phyloP scores from a whole-genome alignment of 1,140 invertebrate genomes.

The Adelges cooleyi region DNA sequence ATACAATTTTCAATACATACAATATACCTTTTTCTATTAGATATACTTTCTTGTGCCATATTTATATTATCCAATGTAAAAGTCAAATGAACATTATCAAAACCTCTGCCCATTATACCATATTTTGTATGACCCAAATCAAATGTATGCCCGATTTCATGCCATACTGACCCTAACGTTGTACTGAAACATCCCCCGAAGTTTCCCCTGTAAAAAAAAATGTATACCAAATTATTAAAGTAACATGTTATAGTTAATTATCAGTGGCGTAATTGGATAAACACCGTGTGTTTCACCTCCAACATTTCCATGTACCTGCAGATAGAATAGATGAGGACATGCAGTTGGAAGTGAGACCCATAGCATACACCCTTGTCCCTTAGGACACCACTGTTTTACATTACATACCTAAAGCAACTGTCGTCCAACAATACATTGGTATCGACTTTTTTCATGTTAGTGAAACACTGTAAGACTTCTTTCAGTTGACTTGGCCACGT shows the following conservation, averaged over 20 bases:
- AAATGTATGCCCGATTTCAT: slow-evolving; percentile 90
- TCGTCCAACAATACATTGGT: slow-evolving; percentile 67
- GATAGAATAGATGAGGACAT: too few relatives aligned
- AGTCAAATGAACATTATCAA: slow-evolving; percentile 73
- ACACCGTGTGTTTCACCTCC: too few relatives aligned
- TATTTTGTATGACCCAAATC: slow-evolving; percentile 80
- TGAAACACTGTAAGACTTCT: slow-evolving; percentile 52
- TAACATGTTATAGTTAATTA: too few relatives aligned
- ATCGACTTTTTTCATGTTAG: slow-evolving; percentile 52
- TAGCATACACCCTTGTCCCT: too few relatives aligned
- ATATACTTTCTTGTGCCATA: slow-evolving; percentile 34
- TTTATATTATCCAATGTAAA: slow-evolving; percentile 48
- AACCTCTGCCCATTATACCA: slow-evolving; percentile 89
- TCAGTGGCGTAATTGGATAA: too few relatives aligned
- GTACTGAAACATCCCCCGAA: slow-evolving; percentile 82
- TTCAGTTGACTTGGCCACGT: slow-evolving; percentile 70
- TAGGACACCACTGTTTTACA: too few relatives aligned
- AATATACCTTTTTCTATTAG: slow-evolving; percentile 41
- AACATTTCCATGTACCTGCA: too few relatives aligned
- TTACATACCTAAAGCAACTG: slow-evolving; percentile 69
- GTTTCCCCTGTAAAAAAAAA: slow-evolving; percentile 49
- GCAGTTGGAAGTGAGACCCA: too few relatives aligned
- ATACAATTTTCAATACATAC: slow-evolving; percentile 42
- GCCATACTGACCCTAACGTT: slow-evolving; percentile 81
- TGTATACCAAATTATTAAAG: slow-evolving; percentile 25